These are phyloP conservation scores for Amniataba percoides DNA, from an alignment of 2,797 vertebrate species.

Conservation along the genomic window DNA sequence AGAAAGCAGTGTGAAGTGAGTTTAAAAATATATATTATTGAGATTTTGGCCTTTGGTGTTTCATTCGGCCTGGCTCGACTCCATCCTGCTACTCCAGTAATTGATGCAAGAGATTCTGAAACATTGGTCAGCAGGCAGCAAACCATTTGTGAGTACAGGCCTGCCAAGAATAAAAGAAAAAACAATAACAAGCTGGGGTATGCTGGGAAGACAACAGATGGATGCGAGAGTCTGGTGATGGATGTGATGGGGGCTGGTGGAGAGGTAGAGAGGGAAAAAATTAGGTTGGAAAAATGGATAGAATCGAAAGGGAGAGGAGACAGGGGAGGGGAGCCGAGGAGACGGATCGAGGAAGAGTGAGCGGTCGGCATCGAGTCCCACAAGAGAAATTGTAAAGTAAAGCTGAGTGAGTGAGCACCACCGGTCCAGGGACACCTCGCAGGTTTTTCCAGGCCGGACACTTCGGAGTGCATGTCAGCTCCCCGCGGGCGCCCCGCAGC, in stretches of 20 bases:
- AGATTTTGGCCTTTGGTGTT: constrained; percentile 55
- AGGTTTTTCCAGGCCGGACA: constrained; percentile 91
- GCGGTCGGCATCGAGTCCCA: constrained; percentile 90
- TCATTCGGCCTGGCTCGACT: constrained; percentile 47
- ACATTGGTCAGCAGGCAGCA: constrained; percentile 76
- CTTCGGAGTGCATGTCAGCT: constrained; percentile 88
- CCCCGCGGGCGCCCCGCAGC: constrained; percentile 88
- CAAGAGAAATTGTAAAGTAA: constrained; percentile 94
- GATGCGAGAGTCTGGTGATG: constrained; percentile 70
- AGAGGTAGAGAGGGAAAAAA: constrained; percentile 61
- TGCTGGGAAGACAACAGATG: constrained; percentile 70
- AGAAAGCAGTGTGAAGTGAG: constrained; percentile 16
- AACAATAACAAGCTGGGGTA: constrained; percentile 76
- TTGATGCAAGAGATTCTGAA: constrained; percentile 79
- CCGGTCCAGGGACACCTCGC: constrained; percentile 90
- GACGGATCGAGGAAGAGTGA: constrained; percentile 87
- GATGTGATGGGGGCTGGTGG: constrained; percentile 70
- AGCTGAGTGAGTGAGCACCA: constrained; percentile 93
- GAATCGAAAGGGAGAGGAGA: constrained; percentile 61
- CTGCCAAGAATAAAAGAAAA: constrained; percentile 75
- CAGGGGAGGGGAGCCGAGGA: constrained; percentile 63
- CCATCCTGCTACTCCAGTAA: constrained; percentile 67
- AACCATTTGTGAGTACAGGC: constrained; percentile 77
- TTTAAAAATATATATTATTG: constrained; percentile 30
- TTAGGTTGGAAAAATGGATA: constrained; percentile 66